A percentile compares a stretch with the other conserved stretches of the same genome.
Conservation (phyloP, 2,888 invertebrate species). For the Drosophila meridionalis region DNA sequence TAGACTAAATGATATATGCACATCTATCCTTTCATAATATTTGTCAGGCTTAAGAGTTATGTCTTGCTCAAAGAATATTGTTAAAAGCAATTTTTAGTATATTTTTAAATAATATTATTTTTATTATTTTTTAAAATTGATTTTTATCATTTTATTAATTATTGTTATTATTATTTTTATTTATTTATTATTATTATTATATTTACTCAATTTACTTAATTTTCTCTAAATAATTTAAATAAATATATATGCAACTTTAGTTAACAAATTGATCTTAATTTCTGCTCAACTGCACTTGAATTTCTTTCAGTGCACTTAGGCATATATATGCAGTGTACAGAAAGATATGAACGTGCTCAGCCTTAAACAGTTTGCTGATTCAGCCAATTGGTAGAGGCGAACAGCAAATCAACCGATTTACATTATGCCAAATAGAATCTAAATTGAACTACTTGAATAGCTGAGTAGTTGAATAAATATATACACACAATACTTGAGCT, state of each 20-base stretch:
- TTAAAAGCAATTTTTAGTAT: no score
- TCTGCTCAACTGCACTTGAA: neutral
- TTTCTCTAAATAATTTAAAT: neutral
- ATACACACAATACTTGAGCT: neutral
- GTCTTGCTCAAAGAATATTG: no score
- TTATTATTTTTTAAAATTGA: no score
- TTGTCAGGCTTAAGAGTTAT: no score
- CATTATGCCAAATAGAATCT: conserved; percentile 20
- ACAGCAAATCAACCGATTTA: neutral
- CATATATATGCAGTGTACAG: neutral
- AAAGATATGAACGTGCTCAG: conserved; percentile 22
- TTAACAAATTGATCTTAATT: neutral
- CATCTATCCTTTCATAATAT: no score
- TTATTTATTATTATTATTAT: no score
- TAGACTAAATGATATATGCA: neutral
- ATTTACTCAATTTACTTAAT: no score
- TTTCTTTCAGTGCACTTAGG: conserved; percentile 1
- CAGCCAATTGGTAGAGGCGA: conserved; percentile 7
- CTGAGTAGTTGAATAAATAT: neutral
- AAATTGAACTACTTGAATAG: conserved; percentile 17
- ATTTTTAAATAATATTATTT: no score
- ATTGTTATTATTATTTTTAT: no score
- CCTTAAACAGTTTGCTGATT: conserved; percentile 13
- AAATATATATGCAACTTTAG: neutral
- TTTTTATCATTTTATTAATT: no score